Conservation (phyloP, 1,140 invertebrate species). For the Limonius californicus region DNA sequence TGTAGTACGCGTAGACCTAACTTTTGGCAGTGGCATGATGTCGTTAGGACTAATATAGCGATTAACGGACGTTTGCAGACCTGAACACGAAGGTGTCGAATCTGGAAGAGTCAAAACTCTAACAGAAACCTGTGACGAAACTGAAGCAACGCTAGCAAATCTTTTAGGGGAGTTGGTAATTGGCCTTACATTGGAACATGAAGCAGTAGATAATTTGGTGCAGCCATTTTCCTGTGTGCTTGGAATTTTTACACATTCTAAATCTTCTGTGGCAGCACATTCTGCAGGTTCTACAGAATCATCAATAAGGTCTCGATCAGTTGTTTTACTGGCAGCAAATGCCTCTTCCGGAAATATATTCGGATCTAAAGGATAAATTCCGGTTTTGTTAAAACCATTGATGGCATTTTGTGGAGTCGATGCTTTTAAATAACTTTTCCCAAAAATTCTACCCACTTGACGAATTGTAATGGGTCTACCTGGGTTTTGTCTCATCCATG, state of each 20-base stretch:
- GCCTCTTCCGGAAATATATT: conserved; percentile 7
- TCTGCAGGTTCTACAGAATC: too few relatives aligned
- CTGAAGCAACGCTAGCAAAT: not conserved
- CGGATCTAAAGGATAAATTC: not conserved
- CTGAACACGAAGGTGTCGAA: not conserved
- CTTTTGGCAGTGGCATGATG: too few relatives aligned
- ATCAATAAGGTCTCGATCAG: too few relatives aligned
- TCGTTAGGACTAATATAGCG: too few relatives aligned
- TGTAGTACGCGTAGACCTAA: not conserved
- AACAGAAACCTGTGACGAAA: not conserved
- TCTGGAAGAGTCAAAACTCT: too few relatives aligned
- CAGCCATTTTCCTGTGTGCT: too few relatives aligned
- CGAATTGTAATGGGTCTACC: too few relatives aligned
- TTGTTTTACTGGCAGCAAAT: conserved; percentile 9
- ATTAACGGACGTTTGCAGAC: not conserved
- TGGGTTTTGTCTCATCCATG: too few relatives aligned
- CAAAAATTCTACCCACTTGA: not conserved
- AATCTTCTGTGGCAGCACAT: too few relatives aligned
- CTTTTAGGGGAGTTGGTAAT: not conserved
- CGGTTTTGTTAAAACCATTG: conserved; percentile 4
- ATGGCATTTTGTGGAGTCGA: not conserved
- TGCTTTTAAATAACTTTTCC: not conserved
- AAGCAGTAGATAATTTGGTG: too few relatives aligned
- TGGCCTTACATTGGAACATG: too few relatives aligned
- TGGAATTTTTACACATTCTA: too few relatives aligned